A percentile compares a stretch with the other conserved stretches of the same genome.
Conservation (phyloP, 2,113 vertebrate genomes). For the Mobula hypostoma region DNA sequence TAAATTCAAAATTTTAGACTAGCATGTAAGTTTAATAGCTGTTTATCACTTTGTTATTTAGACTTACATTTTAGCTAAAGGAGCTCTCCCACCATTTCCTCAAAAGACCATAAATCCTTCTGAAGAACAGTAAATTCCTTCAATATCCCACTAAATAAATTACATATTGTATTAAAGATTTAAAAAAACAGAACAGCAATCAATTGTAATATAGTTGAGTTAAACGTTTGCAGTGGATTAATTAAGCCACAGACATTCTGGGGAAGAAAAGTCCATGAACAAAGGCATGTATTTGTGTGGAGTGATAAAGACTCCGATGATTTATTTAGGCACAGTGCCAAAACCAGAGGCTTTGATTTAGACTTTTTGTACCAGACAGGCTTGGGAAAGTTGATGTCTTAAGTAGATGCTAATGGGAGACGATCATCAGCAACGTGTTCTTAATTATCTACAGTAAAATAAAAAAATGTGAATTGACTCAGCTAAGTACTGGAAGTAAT, state of each 20-base stretch:
- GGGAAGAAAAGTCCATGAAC: constrained; percentile 60
- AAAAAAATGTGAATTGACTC: constrained; percentile 62
- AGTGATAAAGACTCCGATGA: constrained; percentile 63
- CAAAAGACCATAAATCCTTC: neutral
- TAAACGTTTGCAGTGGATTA: constrained; percentile 35
- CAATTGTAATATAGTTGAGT: constrained; percentile 32
- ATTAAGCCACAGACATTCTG: constrained; percentile 35
- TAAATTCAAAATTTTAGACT: neutral
- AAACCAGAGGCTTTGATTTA: constrained; percentile 73
- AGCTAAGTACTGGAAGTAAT: constrained; percentile 73
- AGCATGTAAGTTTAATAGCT: neutral
- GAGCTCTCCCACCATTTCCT: neutral
- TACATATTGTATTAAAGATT: neutral
- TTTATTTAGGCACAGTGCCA: constrained; percentile 73
- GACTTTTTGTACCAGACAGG: constrained; percentile 69
- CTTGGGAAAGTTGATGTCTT: constrained; percentile 76
- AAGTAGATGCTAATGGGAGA: constrained; percentile 57
- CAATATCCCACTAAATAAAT: constrained; percentile 1
- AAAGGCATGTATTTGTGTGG: constrained; percentile 53
- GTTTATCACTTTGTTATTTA: neutral
- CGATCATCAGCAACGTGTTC: constrained; percentile 56
- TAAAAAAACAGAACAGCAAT: constrained; percentile 7
- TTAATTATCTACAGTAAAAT: constrained; percentile 70
- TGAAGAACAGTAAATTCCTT: neutral
- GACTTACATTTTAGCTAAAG: neutral